Conservation (phyloP, 2,888 invertebrate genomes). For the Nemoura dubitans region DNA sequence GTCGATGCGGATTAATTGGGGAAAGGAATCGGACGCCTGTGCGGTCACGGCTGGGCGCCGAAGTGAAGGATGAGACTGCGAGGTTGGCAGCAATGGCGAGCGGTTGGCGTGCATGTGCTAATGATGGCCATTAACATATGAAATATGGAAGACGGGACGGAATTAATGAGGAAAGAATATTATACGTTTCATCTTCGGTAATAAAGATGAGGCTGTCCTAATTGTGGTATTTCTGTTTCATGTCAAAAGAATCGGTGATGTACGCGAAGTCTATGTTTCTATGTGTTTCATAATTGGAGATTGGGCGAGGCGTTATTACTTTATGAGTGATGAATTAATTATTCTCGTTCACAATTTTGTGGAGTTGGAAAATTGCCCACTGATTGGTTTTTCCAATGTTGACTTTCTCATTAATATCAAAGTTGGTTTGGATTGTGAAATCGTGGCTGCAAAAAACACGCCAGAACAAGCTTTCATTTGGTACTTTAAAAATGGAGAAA, state of each 20-base stretch:
- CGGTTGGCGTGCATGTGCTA: background rate
- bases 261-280: too few relatives aligned
- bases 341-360: too few relatives aligned
- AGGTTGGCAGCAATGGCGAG: too few relatives aligned
- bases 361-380: background rate
- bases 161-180: background rate
- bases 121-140: background rate
- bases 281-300: too few relatives aligned
- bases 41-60: too few relatives aligned
- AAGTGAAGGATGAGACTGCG: too few relatives aligned
- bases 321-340: too few relatives aligned
- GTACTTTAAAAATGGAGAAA: background rate
- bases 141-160: background rate
- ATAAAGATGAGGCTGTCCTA: background rate
- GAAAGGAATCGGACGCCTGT: constrained; percentile 13
- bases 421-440: background rate
- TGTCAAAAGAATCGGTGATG: too few relatives aligned
- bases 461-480: background rate
- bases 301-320: too few relatives aligned
- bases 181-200: background rate
- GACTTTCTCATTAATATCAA: background rate
- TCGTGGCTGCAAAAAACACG: constrained; percentile 8
- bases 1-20: constrained; percentile 2
- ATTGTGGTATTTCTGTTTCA: background rate
- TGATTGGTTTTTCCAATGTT: constrained; percentile 13